A percentile compares a stretch with the other conserved stretches of the same genome.
These are phyloP conservation scores for Toxotes chatareus DNA, from an alignment of 2,113 vertebrate genomes.

Conservation along the genomic window DNA sequence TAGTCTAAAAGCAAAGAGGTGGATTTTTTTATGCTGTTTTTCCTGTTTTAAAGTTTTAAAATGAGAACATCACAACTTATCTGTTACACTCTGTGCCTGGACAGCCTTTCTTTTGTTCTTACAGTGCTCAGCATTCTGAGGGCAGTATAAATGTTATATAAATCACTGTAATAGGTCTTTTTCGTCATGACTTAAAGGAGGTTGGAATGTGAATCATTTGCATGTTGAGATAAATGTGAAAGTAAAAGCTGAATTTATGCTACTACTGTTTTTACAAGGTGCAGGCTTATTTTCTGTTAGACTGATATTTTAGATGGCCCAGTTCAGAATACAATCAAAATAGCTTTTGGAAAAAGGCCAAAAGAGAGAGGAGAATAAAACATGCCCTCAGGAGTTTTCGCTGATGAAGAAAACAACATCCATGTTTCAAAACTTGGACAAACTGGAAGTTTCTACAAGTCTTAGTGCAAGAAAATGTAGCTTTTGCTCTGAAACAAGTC, in stretches of 20 bases:
- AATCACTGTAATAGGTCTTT: background rate
- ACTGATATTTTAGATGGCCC: slow-evolving; percentile 9
- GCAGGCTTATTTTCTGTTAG: slow-evolving; percentile 2
- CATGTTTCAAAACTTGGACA: slow-evolving; percentile 10
- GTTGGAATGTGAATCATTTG: background rate
- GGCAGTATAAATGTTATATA: background rate
- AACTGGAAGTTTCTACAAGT: slow-evolving; percentile 7
- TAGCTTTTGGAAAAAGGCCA: slow-evolving; percentile 15
- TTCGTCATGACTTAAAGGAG: too few species aligned
- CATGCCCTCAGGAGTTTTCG: background rate
- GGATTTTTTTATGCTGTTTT: too few species aligned
- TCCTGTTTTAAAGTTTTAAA: too few species aligned
- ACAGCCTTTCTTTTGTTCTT: background rate
- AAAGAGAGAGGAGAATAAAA: slow-evolving; percentile 12
- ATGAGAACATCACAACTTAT: too few species aligned
- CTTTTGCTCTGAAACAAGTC: too few species aligned
- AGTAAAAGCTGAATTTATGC: background rate
- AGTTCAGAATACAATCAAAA: slow-evolving; percentile 25
- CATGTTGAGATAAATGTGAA: background rate
- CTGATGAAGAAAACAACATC: slow-evolving; percentile 34
- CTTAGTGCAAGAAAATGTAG: background rate
- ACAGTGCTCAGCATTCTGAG: background rate
- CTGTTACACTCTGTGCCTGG: too few species aligned
- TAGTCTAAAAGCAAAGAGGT: too few species aligned
- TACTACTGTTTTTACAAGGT: background rate